Conservation (phyloP, 2,888 invertebrate species). For the Melanophora roralis region DNA sequence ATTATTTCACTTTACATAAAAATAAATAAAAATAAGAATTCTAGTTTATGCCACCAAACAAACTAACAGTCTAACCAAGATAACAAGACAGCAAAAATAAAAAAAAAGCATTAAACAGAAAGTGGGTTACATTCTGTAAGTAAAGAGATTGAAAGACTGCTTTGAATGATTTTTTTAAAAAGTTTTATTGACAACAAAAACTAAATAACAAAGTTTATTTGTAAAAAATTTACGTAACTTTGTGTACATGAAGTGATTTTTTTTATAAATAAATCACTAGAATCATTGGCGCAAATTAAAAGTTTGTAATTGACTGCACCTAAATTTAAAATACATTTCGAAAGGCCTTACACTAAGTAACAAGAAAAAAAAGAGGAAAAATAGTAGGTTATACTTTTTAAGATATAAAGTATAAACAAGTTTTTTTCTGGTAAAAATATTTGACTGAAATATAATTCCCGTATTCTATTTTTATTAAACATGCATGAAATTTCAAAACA, state of each 20-base stretch:
- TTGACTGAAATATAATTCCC: no score
- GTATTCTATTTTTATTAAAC: no score
- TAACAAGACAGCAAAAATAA: constrained; percentile 5
- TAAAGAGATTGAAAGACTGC: constrained; percentile 13
- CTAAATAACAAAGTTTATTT: not conserved
- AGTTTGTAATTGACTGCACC: not conserved
- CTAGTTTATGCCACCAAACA: not conserved
- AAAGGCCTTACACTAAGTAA: constrained; percentile 22
- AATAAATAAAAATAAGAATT: not conserved
- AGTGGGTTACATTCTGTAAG: constrained; percentile 38
- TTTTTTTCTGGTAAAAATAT: no score
- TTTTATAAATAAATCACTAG: constrained; percentile 9
- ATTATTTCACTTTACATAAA: constrained; percentile 31
- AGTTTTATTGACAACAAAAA: constrained; percentile 23
- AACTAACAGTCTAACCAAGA: constrained; percentile 21
- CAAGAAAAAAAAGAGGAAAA: constrained; percentile 3
- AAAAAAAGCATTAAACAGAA: constrained; percentile 3
- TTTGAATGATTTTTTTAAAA: not conserved
- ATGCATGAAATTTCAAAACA: no score
- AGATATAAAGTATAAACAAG: not conserved
- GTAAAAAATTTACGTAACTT: constrained; percentile 28
- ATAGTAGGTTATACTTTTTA: not conserved
- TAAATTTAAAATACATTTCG: no score
- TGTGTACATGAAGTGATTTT: not conserved
- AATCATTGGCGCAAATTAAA: not conserved